These are phyloP conservation scores for Sphyrna mokarran DNA, from an alignment of 2,113 vertebrate species.

Conservation along the genomic window DNA sequence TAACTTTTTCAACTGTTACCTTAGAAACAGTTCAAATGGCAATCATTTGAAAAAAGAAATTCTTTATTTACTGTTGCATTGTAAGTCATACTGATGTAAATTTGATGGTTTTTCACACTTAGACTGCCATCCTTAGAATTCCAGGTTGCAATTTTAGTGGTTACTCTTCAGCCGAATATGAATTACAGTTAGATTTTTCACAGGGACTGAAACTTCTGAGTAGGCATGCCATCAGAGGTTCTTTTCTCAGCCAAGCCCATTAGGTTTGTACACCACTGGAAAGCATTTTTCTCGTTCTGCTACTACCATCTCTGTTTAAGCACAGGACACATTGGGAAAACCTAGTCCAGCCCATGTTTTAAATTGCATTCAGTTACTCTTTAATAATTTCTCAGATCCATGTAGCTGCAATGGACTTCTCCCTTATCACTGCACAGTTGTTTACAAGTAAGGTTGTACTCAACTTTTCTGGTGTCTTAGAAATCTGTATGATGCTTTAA, in stretches of 20 bases:
- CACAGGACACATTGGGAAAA: neutral
- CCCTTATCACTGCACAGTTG: neutral
- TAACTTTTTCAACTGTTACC: neutral
- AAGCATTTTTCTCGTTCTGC: neutral
- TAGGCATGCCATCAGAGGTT: neutral
- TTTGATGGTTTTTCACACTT: neutral
- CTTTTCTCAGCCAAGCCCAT: neutral
- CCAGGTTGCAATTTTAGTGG: neutral
- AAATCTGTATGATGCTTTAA: neutral
- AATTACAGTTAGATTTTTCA: neutral
- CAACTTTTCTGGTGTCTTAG: neutral
- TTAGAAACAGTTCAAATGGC: neutral
- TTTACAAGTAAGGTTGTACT: neutral
- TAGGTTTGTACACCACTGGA: neutral
- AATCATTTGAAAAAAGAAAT: neutral
- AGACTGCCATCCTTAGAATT: neutral
- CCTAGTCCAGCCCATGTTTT: neutral
- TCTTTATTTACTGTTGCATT: neutral
- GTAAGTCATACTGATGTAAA: neutral
- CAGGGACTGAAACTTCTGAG: neutral
- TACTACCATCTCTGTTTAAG: neutral
- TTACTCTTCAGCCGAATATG: neutral
- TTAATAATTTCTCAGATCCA: neutral
- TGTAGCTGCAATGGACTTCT: neutral
- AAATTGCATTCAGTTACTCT: neutral